A percentile compares a stretch with the other conserved stretches of the same genome.
Evolutionary conservation across 2,797 vertebrate species (phyloP).

Genomic region (Alauda arvensis): DNA sequence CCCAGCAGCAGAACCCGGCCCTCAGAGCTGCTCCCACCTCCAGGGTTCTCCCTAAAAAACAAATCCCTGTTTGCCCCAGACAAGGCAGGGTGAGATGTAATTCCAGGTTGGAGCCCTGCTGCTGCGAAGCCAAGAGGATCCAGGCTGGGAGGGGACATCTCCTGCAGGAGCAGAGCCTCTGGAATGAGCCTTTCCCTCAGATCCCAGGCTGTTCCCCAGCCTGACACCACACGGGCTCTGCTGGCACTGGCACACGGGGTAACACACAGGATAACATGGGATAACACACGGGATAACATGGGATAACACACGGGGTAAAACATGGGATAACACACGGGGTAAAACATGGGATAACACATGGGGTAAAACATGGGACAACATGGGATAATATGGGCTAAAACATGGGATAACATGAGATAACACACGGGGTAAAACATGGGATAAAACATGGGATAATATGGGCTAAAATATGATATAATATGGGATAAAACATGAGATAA

Average conservation of each 20-base stretch:
- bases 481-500: too few species aligned
- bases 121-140: not conserved
- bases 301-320: not conserved
- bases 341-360: not conserved
- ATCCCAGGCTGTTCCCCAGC: not conserved
- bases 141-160: not conserved
- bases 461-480: too few species aligned
- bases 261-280: not conserved
- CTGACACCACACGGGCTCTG: not conserved
- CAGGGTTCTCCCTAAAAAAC: not conserved
- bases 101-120: not conserved
- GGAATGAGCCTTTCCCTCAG: not conserved
- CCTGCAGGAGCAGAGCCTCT: not conserved
- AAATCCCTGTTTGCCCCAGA: not conserved
- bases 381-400: too few species aligned
- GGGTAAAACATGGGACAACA: too few species aligned
- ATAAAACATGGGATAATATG: too few species aligned
- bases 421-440: too few species aligned
- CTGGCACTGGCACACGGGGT: accelerated
- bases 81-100: not conserved
- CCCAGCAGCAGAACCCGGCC: not conserved
- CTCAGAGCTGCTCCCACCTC: not conserved
- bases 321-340: not conserved
- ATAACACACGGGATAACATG: not conserved
- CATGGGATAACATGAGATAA: too few species aligned